Percentiles rank a stretch among this genome's conserved stretches.
Evolutionary conservation across 2,797 vertebrate species (phyloP).

Genomic region (Melanotaenia maccullochi): DNA sequence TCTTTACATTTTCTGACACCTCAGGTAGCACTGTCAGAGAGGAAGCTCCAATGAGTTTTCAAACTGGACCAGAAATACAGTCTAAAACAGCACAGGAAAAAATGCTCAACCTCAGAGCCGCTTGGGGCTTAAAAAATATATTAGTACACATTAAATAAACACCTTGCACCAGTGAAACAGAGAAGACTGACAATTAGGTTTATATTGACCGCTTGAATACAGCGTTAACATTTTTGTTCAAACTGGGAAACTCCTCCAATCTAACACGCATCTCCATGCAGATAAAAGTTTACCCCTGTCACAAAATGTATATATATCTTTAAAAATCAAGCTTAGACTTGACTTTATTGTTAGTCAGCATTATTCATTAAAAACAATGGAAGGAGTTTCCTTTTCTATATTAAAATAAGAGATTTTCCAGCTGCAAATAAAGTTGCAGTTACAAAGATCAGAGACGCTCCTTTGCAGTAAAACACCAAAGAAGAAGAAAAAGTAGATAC

Average conservation of each 20-base stretch:
- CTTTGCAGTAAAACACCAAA: background rate
- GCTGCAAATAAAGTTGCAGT: background rate
- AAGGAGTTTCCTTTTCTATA: background rate
- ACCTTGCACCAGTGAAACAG: background rate
- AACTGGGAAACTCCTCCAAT: background rate
- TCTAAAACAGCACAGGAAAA: conserved; percentile 19
- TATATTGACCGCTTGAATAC: background rate
- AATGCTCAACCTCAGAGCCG: conserved; percentile 8
- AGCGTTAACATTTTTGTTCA: background rate
- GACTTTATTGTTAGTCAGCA: no score
- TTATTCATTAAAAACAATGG: background rate
- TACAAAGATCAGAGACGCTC: background rate
- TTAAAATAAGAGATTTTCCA: background rate
- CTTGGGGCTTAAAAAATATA: background rate
- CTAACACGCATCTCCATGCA: background rate
- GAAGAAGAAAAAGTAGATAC: background rate
- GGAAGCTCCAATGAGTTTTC: conserved; percentile 55
- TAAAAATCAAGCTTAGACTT: no score
- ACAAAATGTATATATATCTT: no score
- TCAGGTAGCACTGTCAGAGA: conserved; percentile 56
- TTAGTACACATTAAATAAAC: conserved; percentile 38
- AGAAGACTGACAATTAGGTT: conserved; percentile 10
- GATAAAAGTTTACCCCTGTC: no score
- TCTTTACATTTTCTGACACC: conserved; percentile 22
- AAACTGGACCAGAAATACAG: conserved; percentile 41